These are phyloP conservation scores for Hirtodrosophila cameraria DNA, from an alignment of 2,888 invertebrate species.

Conservation along the genomic window DNA sequence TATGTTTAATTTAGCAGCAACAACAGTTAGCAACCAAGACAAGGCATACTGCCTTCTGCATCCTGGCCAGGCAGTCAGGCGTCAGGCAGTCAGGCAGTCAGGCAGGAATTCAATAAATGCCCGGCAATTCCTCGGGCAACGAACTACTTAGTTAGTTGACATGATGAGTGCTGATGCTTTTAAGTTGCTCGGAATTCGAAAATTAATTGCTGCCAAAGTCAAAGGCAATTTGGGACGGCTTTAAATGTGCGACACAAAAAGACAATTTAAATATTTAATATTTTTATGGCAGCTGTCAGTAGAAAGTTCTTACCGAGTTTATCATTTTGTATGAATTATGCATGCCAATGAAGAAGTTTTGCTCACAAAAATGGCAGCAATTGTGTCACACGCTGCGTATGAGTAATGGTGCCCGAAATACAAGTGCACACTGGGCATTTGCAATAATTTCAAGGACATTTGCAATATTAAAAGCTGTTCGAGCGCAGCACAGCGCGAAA, in stretches of 20 bases:
- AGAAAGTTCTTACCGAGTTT: constrained; percentile 51
- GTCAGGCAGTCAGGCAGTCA: constrained; percentile 5
- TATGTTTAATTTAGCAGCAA: constrained; percentile 77
- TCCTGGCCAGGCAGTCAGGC: constrained; percentile 8
- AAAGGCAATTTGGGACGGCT: constrained; percentile 51
- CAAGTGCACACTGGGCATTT: constrained; percentile 35
- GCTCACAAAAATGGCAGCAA: constrained; percentile 38
- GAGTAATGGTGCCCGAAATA: constrained; percentile 61
- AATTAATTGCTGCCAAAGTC: constrained; percentile 71
- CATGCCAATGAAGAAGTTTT: constrained; percentile 44
- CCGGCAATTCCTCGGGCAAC: constrained; percentile 7
- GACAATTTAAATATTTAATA: constrained; percentile 68
- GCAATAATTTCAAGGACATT: constrained; percentile 65
- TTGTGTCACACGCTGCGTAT: constrained; percentile 69
- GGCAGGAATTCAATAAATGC: constrained; percentile 5
- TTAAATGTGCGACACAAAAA: constrained; percentile 31
- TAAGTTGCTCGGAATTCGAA: constrained; percentile 69
- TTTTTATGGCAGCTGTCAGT: constrained; percentile 63
- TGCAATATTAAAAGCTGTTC: constrained; percentile 72
- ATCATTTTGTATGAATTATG: constrained; percentile 69
- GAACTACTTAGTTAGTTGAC: constrained; percentile 47
- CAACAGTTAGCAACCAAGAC: constrained; percentile 14
- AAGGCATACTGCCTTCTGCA: too few species aligned
- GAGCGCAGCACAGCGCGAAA: constrained; percentile 72
- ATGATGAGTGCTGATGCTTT: constrained; percentile 58